phyloP scores from a whole-genome alignment of 2,797 vertebrate genomes.

The Chelidonichthys spinosus region DNA sequence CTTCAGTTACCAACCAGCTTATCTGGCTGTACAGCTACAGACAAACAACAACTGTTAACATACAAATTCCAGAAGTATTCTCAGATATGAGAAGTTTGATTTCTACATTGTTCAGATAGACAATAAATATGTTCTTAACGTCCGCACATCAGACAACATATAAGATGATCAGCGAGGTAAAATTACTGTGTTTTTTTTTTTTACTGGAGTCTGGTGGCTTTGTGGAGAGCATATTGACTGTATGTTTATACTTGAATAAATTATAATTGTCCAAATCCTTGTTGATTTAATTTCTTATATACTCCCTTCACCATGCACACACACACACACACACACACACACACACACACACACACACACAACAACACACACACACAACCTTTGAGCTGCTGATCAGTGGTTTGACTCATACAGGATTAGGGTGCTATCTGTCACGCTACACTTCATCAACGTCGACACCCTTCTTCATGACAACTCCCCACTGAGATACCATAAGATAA shows the following conservation, averaged over 20 bases:
- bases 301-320: neutral
- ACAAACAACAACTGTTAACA: neutral
- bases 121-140: too few species aligned
- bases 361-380: neutral
- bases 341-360: neutral
- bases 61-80: neutral
- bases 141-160: too few species aligned
- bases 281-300: neutral
- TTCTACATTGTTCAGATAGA: neutral
- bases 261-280: neutral
- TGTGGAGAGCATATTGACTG: neutral
- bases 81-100: accelerated
- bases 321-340: neutral
- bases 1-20: neutral
- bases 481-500: too few species aligned
- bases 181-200: too few species aligned
- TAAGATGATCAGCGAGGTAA: too few species aligned
- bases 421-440: constrained; percentile 4
- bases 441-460: neutral
- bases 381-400: constrained; percentile 7
- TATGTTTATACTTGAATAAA: neutral
- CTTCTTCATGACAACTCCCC: too few species aligned
- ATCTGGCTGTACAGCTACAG: accelerated
- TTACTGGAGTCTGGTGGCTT: too few species aligned
- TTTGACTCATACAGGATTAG: neutral